A percentile compares a stretch with the other conserved stretches of the same genome.
Conservation (phyloP, 1,140 invertebrate species). For the Pollicipes pollicipes region DNA sequence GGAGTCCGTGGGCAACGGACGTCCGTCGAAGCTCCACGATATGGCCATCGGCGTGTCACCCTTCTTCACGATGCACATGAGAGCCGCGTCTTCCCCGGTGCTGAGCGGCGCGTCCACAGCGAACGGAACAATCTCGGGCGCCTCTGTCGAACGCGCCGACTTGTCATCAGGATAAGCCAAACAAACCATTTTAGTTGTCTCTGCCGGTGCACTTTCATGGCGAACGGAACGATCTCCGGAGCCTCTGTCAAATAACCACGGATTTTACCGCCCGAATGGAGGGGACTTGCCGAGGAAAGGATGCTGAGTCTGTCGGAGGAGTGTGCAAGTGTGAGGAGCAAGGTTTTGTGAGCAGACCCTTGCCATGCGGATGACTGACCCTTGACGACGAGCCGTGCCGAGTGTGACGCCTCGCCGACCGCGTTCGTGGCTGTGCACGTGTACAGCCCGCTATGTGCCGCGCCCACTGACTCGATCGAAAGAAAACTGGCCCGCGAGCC, state of each 20-base stretch:
- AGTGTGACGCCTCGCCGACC: constrained; percentile 30
- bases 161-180: too few relatives aligned
- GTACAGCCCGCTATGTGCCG: constrained; percentile 37
- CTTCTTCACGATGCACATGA: constrained; percentile 58
- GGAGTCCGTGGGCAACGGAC: constrained; percentile 14
- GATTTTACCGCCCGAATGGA: too few relatives aligned
- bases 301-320: too few relatives aligned
- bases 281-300: too few relatives aligned
- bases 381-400: constrained; percentile 33
- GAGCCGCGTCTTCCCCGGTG: constrained; percentile 54
- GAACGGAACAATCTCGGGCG: too few relatives aligned
- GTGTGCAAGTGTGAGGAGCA: too few relatives aligned
- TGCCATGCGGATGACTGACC: too few relatives aligned
- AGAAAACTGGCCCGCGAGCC: constrained; percentile 52
- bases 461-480: constrained; percentile 52
- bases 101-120: constrained; percentile 49
- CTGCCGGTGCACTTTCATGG: too few relatives aligned
- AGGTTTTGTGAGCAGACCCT: too few relatives aligned
- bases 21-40: constrained; percentile 50
- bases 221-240: constrained; percentile 44
- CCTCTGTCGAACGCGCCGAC: too few relatives aligned
- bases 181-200: too few relatives aligned
- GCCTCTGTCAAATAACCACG: constrained; percentile 14
- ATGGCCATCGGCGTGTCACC: constrained; percentile 62
- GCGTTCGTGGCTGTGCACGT: constrained; percentile 35